Evolutionary conservation across 2,113 vertebrate species (phyloP).

Genomic region (Brachyistius frenatus): DNA sequence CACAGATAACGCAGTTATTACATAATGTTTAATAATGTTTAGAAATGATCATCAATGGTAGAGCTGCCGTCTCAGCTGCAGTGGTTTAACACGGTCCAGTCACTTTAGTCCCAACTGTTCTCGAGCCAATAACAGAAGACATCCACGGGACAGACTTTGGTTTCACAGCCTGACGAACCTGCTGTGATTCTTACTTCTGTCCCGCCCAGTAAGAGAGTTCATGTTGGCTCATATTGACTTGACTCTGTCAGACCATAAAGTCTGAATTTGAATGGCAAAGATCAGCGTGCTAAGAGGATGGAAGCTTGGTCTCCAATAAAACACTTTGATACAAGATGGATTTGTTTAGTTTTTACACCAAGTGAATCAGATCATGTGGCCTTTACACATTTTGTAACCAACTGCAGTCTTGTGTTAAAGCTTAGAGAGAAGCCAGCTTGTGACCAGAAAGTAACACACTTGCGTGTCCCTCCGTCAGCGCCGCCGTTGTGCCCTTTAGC

Average conservation of each 20-base stretch:
- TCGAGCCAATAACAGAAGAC: neutral
- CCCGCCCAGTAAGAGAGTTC: neutral
- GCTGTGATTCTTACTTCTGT: neutral
- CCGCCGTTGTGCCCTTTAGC: neutral
- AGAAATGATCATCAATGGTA: neutral
- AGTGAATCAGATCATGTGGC: neutral
- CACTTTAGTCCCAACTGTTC: neutral
- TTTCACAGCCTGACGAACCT: neutral
- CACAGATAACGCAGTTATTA: neutral
- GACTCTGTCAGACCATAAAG: neutral
- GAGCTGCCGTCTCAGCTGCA: neutral
- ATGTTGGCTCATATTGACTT: neutral
- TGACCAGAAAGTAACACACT: too few relatives aligned
- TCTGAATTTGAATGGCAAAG: conserved; percentile 11
- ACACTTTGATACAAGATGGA: conserved; percentile 21
- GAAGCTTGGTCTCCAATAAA: conserved; percentile 54
- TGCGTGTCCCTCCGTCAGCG: neutral
- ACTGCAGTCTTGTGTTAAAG: too few relatives aligned
- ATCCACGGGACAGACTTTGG: neutral
- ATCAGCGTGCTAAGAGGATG: conserved; percentile 5
- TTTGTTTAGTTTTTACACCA: neutral
- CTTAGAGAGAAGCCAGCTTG: too few relatives aligned
- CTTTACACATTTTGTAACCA: neutral
- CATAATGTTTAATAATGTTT: neutral
- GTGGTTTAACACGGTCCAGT: neutral